Evolutionary conservation across 2,113 vertebrate species (phyloP), one percentile per base, ranked within the genome.

Genomic region (Anseranas semipalmata): DNA sequence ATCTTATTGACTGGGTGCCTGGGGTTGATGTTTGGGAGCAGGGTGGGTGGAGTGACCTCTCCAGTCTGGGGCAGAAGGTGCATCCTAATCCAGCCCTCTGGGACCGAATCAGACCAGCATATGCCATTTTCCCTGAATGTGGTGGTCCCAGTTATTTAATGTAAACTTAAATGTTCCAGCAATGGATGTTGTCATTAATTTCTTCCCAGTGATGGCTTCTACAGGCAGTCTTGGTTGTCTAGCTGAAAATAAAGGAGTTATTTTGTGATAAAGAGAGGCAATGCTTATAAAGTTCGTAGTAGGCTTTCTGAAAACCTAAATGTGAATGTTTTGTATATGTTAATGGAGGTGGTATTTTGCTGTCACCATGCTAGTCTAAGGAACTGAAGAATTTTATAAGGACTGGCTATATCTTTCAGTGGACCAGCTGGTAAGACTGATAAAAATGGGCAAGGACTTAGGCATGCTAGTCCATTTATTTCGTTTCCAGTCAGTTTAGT

Each of bases 1-100:
- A 32, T 10, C 9, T 2, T 2, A 13, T 2, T 0, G 2, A 28
- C 52, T 0, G 1, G 12, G 5, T 37, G n/a, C 12, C 35, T 21
- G 15, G n/a, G 30, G 43, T 12, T 2, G 0, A 3, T 46, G 41
- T 14, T 24, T 27, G 58, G 72, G 58, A 50, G 14, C 7, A 25
- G 58, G 35, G 62, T 1, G 15, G 73, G 70, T 60, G 50, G 35
- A 3, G 35, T 45, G 80, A 70, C 9, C n/a, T 55, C n/a, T 48
- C 50, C 56, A 67, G 73, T 48, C 45, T 53, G 63, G 68, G 66
- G 14, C 37, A 77, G 56, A 65, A 8, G 28, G 60, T 39, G 50
- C 8, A 22, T 59, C 39, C 5, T 5, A 1, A 12, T 35, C 50
- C 48, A 74, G 9, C n/a, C 78, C 50, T 55, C 37, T 22, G 68